Evolutionary conservation across 2,888 invertebrate species (phyloP), one percentile per base, ranked within the genome.

Genomic region (Diarsia rubi): DNA sequence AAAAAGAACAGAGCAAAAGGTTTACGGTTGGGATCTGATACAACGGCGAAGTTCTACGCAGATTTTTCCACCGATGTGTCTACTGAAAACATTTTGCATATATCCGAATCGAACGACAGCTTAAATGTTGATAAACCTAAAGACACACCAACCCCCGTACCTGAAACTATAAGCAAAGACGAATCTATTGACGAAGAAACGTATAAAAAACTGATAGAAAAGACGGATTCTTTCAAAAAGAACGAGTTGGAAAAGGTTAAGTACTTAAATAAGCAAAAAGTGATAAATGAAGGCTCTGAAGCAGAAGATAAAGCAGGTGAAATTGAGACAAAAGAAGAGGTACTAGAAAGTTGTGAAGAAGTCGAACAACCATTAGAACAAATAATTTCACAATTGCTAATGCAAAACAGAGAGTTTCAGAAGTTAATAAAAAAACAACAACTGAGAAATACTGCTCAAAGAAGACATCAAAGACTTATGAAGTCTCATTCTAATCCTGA

Each of bases 351-450:
- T 67, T 92, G 92, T 57, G 94, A 96, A 87, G 94, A 94, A 76
- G 89, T 88, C 31, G 97, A 97, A 89, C 97, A 97, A 90, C 98
- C 97, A 67, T 95, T 98, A 86, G 98, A 98, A 93, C 97, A 98
- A 93, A 98, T 99, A 66, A 98, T 99, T 68, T 98, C 98, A 0
- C 98, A 98, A 90, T 95, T 98, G 21, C 94, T 99, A 9, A 97
- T 98, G 97, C 98, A 98, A 91, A 98, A 98, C 89, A 97, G 98
- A 86, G 98, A 98, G 82, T 98, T 98, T 84, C 98, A 98, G 85
- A 97, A 98, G 83, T 96, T 98, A 62, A 95, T 98, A 44, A 98
- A 98, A 86, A 98, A 98, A 88, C 98, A 98, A 87, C 97, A 98
- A 81, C 97, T 93, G 75, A 94, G 97, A 86, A 97, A 96, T 82